Evolutionary conservation across 2,888 invertebrate genomes (phyloP).

Genomic region (Scaptomyza cyrtandrae): DNA sequence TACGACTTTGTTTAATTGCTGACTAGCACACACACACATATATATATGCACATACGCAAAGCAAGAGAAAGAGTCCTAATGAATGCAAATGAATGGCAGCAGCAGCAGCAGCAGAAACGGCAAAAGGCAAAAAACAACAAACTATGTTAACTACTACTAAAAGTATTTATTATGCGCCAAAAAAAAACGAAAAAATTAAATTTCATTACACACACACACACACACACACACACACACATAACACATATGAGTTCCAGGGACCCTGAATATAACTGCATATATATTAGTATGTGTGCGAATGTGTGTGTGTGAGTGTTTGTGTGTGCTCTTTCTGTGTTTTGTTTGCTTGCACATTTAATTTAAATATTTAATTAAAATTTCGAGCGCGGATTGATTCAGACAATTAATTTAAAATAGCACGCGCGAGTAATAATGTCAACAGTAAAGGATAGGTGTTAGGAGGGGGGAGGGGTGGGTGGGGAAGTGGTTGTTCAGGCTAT

Average conservation of each 20-base stretch:
- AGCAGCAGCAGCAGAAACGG: constrained; percentile 10
- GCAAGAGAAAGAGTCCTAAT: constrained; percentile 56
- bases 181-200: constrained; percentile 42
- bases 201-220: constrained; percentile 49
- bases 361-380: constrained; percentile 79
- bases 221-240: constrained; percentile 15
- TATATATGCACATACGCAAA: constrained; percentile 14
- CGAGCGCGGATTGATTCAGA: constrained; percentile 76
- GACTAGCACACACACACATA: constrained; percentile 27
- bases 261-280: constrained; percentile 10
- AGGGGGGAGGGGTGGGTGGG: not conserved
- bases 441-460: not conserved
- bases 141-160: constrained; percentile 47
- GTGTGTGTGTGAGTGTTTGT: too few relatives aligned
- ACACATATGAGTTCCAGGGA: constrained; percentile 8
- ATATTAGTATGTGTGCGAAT: too few relatives aligned
- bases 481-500: not conserved
- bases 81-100: constrained; percentile 75
- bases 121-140: constrained; percentile 45
- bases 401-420: constrained; percentile 74
- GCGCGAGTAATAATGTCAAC: constrained; percentile 31
- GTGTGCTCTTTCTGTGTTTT: constrained; percentile 25
- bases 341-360: constrained; percentile 71
- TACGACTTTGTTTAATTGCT: constrained; percentile 67
- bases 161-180: constrained; percentile 69